These are phyloP conservation scores for Anagyrus pseudococci DNA, from an alignment of 2,888 invertebrate genomes.

Conservation along the genomic window DNA sequence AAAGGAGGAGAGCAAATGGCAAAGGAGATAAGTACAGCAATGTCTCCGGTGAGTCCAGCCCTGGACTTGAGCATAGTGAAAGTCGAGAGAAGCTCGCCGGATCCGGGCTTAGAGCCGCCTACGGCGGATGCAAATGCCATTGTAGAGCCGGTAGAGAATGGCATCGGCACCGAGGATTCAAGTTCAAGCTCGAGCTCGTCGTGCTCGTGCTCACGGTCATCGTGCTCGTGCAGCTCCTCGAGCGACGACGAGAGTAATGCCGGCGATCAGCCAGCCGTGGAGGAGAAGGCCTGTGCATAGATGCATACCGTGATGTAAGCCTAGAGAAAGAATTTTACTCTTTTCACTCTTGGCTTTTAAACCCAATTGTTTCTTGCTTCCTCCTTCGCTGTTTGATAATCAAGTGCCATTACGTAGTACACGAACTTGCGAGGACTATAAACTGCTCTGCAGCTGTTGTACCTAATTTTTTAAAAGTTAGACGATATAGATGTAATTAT, in stretches of 20 bases:
- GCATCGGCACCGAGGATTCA: conserved; percentile 2
- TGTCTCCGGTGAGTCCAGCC: too few relatives aligned
- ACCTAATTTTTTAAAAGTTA: too few relatives aligned
- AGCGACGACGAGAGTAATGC: conserved; percentile 6
- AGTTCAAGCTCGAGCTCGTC: conserved; percentile 33
- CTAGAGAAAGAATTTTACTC: not conserved
- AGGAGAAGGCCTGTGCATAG: conserved; percentile 10
- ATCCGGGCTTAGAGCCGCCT: too few relatives aligned
- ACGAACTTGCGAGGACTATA: too few relatives aligned
- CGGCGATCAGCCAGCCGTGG: not conserved
- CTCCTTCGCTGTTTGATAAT: too few relatives aligned
- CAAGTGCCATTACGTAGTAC: too few relatives aligned
- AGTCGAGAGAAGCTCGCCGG: conserved; percentile 1
- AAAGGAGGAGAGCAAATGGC: not conserved
- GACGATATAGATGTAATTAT: too few relatives aligned
- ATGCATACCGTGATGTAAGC: not conserved
- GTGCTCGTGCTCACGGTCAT: conserved; percentile 32
- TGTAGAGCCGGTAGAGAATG: not conserved
- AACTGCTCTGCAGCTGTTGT: too few relatives aligned
- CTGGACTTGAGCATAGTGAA: conserved; percentile 14
- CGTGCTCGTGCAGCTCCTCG: conserved; percentile 26
- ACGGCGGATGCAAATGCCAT: not conserved
- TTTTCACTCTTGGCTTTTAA: too few relatives aligned
- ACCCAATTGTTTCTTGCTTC: not conserved
- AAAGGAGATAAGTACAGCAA: not conserved